Evolutionary conservation across 2,797 vertebrate species (phyloP), one percentile per base, ranked within the genome.

Genomic region (Tapirus indicus): DNA sequence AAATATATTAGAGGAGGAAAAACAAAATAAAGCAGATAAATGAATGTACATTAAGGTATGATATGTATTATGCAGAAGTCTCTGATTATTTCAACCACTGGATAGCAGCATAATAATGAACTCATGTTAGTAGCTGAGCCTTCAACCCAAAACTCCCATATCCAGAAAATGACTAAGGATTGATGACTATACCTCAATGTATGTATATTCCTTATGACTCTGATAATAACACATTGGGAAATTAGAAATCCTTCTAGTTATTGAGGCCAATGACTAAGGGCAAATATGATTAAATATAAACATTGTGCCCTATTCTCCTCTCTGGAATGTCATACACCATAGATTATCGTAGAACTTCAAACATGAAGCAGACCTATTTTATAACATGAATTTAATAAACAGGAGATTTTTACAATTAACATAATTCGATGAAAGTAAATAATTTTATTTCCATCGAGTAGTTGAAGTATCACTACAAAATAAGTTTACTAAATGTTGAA

Each of bases 261-360:
- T 75, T 41, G 58, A 90, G 54, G 20, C 7, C 38, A 78, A 69
- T 79, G 62, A 88, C 71, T 78, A 72, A 78, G 10, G 41, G 25
- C 13, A 88, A 94, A 83, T 79, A 38, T 16, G 64, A 64, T 77
- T 75, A 80, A 88, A 92, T 90, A 87, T 82, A 94, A 91, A 29
- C 44, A 66, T 52, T 54, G 25, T 47, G 0, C 49, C 41, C 9
- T 95, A 4, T 49, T 92, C 2, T 71, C 9, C 60, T 66, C 12
- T 13, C 60, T 85, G 20, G n/a, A 95, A 91, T 8, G 6, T 20
- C 16, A 1, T 52, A 52, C 74, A 32, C 23, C 14, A 44, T 12
- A 75, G 23, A 88, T 78, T 56, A 78, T 54, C 9, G 64, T 27
- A 66, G 18, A 90, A 66, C 4, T 83, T 92, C 5, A 72, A 58